Evolutionary conservation across 2,888 invertebrate species (phyloP), one percentile per base, ranked within the genome.

Genomic region (Rhamphomyia laevipes): DNA sequence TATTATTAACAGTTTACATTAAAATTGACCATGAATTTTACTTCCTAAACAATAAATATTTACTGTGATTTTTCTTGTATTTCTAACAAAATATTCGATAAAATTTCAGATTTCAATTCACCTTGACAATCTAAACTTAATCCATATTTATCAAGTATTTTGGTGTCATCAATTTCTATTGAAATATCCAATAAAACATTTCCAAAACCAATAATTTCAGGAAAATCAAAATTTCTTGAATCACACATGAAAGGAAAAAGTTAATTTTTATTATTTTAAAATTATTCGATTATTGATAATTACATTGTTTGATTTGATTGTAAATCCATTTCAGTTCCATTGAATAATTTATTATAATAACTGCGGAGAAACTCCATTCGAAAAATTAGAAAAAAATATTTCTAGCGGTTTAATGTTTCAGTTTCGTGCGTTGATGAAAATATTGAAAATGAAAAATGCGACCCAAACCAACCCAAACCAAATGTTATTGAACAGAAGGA

Each of bases 131-230:
- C 66, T 50, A 62, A 50, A 23, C 58, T 51, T 12, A 69, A 49
- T 1, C 61, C 53, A 47, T 62, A 62, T 1, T 60, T 62, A 13
- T 61, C 54, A n/a, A 69, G 55, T 23, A 68, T 48, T 11, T 66
- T 60, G 6, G 61, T 58, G 15, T 63, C 59, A 30, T 57, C 53
- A 41, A 66, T 50, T 43, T 59, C 54, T 3, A 66, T 58, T 4
- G 64, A 59, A 9, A 63, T 61, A 55, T 69, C 69, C 37, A 69
- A 54, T 27, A 69, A 50, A 46, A 66, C 65, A 50, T 69, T 69
- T 21, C 69, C 69, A 55, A 69, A 69, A 41, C 65, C 65, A 35
- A 69, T 60, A 3, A 69, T 58, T 51, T 67, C 66, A 13, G 65
- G 64, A 9, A 21, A 3, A 6, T 21, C 3, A 21, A 6, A 21